phyloP scores from a whole-genome alignment of 2,888 invertebrate genomes.

The Lampropteryx suffumata region DNA sequence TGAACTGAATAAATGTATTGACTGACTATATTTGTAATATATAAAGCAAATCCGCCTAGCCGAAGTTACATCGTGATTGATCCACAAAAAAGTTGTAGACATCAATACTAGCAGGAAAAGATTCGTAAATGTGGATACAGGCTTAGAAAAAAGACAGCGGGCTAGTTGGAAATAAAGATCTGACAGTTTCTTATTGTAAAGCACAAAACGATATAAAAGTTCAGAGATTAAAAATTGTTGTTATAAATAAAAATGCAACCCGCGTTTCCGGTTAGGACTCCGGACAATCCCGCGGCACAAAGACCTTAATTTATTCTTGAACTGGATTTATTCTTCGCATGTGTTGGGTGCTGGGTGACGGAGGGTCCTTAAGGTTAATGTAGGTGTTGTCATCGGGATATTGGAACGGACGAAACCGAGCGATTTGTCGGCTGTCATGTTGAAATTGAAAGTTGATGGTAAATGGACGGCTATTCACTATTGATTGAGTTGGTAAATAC shows the following conservation, averaged over 20 bases:
- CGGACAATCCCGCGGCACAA: constrained; percentile 65
- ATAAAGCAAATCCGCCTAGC: too few species aligned
- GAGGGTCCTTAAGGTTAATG: constrained; percentile 76
- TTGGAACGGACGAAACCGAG: constrained; percentile 67
- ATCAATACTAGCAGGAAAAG: too few species aligned
- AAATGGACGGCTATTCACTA: constrained; percentile 20
- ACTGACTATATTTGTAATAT: too few species aligned
- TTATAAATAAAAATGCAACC: constrained; percentile 31
- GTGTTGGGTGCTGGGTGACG: constrained; percentile 66
- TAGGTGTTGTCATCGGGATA: constrained; percentile 75
- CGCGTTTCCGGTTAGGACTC: constrained; percentile 49
- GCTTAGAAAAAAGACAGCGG: too few species aligned
- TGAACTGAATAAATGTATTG: too few species aligned
- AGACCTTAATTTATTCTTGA: constrained; percentile 80
- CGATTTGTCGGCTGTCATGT: constrained; percentile 70
- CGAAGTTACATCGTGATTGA: too few species aligned
- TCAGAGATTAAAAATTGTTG: constrained; percentile 22
- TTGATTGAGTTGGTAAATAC: constrained; percentile 6
- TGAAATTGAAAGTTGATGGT: constrained; percentile 65
- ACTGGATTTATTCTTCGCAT: constrained; percentile 72
- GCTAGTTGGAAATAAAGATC: neutral
- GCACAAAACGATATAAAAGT: constrained; percentile 5
- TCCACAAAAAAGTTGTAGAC: too few species aligned
- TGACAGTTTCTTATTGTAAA: neutral
- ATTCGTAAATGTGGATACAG: too few species aligned